Evolutionary conservation across 37 sponge, comb jelly and placozoan species (phyloP), one percentile per base, ranked within the genome.

Genomic region (Axinella damicornis): DNA sequence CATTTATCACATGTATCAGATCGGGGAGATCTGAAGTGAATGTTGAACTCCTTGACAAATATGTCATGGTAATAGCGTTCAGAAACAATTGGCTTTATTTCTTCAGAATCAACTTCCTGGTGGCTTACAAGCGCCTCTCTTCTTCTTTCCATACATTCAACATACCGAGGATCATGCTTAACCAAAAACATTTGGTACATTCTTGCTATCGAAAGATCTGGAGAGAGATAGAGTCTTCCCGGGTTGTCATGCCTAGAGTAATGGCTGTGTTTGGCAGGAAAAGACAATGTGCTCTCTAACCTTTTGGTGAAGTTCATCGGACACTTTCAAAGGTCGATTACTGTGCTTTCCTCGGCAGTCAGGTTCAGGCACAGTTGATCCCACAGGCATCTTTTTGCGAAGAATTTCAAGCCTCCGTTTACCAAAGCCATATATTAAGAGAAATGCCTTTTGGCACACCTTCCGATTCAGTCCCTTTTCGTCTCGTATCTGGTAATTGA

Each of bases 381-480:
- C 17, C 34, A 18, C 67, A 1, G n/a, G 31, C 34, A 67, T 19
- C 34, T 88, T 88, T 76, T 56, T 37, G 27, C 88, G 76, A 32
- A 88, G 65, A 25, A 82, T 83, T 57, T 72, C 59, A 27, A 88
- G 28, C 31, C 69, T 67, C 34, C 28, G 6, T 67, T 25, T 52
- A 5, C 89, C 89, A 82, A 88, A 88, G 1, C 89, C 89, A 88
- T 82, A 66, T 14, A 82, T 69, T 25, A 39, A 25, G 53, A 74
- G 69, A 40, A 88, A 82, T 58, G 89, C 77, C 55, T 82, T 82
- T 36, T 88, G 89, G 54, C 89, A 88, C 6, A 88, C 78, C 19
- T 65, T 46, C 20, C 75, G 65, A 76, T 88, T 64, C 35, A 81
- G 27, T 22, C 83, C 83, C 1, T 65, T 74, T 25, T 82, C 64